phyloP scores from a whole-genome alignment of 2,888 invertebrate species.

The Limulus polyphemus region DNA sequence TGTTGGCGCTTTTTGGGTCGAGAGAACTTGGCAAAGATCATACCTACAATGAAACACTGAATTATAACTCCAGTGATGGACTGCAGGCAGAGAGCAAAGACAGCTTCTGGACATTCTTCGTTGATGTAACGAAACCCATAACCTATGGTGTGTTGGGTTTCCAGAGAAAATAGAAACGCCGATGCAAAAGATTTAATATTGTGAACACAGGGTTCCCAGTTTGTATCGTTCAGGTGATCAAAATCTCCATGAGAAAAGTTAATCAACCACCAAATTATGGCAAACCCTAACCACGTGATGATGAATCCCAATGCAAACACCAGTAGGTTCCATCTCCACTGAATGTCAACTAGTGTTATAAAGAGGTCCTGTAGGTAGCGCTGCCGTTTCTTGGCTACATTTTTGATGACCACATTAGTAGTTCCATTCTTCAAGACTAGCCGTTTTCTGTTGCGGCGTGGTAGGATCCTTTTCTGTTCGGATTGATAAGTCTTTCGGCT shows the following conservation, averaged over 20 bases:
- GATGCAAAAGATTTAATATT: conserved; percentile 79
- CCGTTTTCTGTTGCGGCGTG: conserved; percentile 70
- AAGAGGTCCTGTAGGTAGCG: conserved; percentile 81
- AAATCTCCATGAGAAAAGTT: conserved; percentile 86
- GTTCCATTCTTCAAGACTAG: conserved; percentile 97
- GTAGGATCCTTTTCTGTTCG: conserved; percentile 9
- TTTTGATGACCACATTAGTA: conserved; percentile 90
- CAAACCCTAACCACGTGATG: conserved; percentile 83
- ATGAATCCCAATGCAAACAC: conserved; percentile 82
- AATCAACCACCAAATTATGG: conserved; percentile 89
- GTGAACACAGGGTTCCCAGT: conserved; percentile 68
- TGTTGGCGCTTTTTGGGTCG: conserved; percentile 92
- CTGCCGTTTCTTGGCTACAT: conserved; percentile 82
- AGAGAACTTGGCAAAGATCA: conserved; percentile 85
- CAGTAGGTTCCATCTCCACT: conserved; percentile 85
- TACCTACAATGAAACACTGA: conserved; percentile 65
- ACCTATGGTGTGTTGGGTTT: conserved; percentile 93
- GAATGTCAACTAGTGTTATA: conserved; percentile 67
- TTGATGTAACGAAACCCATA: conserved; percentile 76
- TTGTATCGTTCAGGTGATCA: conserved; percentile 42
- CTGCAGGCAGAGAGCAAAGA: conserved; percentile 81
- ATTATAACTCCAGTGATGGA: conserved; percentile 74
- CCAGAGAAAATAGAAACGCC: conserved; percentile 88
- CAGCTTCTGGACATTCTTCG: conserved; percentile 82
- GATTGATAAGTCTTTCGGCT: neutral